Percentiles rank a stretch among this genome's conserved stretches.
Conservation (phyloP, 2,797 vertebrate species). For the Acipenser oxyrinchus region DNA sequence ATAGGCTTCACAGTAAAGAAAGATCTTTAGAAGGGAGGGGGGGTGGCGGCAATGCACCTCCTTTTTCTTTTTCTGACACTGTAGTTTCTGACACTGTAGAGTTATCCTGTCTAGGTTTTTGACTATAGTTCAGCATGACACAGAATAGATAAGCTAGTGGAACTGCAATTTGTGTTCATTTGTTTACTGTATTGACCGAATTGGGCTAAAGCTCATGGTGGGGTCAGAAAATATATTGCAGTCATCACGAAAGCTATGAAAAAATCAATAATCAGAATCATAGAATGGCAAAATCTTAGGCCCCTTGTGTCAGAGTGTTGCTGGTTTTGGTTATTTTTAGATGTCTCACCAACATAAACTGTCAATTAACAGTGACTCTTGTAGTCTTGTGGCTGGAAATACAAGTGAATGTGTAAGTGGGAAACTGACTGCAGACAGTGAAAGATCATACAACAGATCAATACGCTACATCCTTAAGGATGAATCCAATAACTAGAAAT, state of each 20-base stretch:
- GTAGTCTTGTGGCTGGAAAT: slow-evolving; percentile 27
- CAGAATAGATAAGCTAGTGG: too few relatives aligned
- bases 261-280: slow-evolving; percentile 24
- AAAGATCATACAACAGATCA: slow-evolving; percentile 4
- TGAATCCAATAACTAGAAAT: slow-evolving; percentile 7
- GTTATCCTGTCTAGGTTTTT: too few relatives aligned
- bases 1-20: too few relatives aligned
- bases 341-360: slow-evolving; percentile 21
- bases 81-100: too few relatives aligned
- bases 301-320: slow-evolving; percentile 9
- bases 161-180: too few relatives aligned
- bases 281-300: slow-evolving; percentile 17
- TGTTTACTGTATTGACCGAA: too few relatives aligned
- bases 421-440: slow-evolving; percentile 42
- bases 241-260: slow-evolving; percentile 24
- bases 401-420: slow-evolving; percentile 41
- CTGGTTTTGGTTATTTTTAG: slow-evolving; percentile 11
- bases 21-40: too few relatives aligned
- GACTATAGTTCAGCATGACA: too few relatives aligned
- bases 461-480: not conserved
- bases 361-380: slow-evolving; percentile 12
- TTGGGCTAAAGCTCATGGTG: too few relatives aligned
- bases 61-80: too few relatives aligned
- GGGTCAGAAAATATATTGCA: too few relatives aligned
- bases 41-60: too few relatives aligned